Evolutionary conservation across 2,888 invertebrate genomes (phyloP), one percentile per base, ranked within the genome.

Genomic region (Cephalotes varians): DNA sequence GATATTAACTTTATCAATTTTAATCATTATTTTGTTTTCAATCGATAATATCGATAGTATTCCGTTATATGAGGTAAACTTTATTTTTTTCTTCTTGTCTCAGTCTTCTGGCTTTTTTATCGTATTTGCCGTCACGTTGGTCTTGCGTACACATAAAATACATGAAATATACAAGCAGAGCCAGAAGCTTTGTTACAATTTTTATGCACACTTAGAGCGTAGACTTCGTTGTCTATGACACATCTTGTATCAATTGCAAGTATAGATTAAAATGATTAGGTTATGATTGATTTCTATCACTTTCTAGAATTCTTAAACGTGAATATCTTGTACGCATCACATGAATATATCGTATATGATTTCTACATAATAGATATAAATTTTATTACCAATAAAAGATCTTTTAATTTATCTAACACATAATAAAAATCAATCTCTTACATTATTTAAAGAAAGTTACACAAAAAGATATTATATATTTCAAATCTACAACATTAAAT

Each of bases 91-190:
- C 28, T 51, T 72, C 34, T 25, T 21, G 37, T 25, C 37, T 47
- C 62, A 6, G 28, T 34, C 58, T 34, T 69, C 6, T 21, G 51
- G 5, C 44, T 65, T 47, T 54, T 47, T 47, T 56, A 62, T 25
- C 64, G 73, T 91, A 90, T 91, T 91, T 91, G 81, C 87, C 65
- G 76, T 84, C 84, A 64, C 73, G 87, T 87, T 86, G 82, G 85
- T 69, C 85, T 73, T 72, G 65, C 81, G 89, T 84, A 88, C 82
- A 91, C 90, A 90, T 90, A 86, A 91, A 90, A 89, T 89, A n/a
- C n/a, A 90, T 89, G 87, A 90, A 86, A 85, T 82, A 83, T 83
- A 84, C 84, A 85, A 85, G 82, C 82, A 69, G 34, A 56, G 65
- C 81, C 72, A 56, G 58, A 67, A 83, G 84, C 80, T 79, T 76